Percentiles rank a stretch among this genome's conserved stretches.
Conservation (phyloP, 2,113 vertebrate genomes). For the Cervus canadensis region DNA sequence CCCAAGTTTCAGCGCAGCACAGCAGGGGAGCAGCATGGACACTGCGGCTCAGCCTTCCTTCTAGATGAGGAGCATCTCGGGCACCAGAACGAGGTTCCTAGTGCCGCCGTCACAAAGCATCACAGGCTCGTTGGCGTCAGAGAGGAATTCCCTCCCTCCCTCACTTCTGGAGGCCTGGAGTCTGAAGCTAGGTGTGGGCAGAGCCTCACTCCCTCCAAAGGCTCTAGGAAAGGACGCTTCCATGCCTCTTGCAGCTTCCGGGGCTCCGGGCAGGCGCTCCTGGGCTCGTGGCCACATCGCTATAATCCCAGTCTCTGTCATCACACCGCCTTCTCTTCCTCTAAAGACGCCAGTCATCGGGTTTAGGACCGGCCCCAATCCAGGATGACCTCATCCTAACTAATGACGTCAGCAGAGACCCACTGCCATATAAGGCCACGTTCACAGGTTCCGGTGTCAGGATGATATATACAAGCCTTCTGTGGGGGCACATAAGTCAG, state of each 20-base stretch:
- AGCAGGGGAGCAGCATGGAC: neutral
- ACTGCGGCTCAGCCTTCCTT: rapidly evolving
- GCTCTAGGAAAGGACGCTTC: neutral
- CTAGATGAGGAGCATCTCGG: neutral
- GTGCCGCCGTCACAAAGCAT: rapidly evolving
- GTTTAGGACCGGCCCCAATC: neutral
- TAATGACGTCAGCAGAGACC: neutral
- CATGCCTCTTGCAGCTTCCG: neutral
- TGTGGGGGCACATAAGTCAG: rapidly evolving
- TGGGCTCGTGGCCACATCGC: neutral
- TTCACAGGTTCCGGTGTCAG: neutral
- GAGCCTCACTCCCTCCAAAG: rapidly evolving
- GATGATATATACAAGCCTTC: rapidly evolving
- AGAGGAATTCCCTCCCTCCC: neutral
- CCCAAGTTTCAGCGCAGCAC: rapidly evolving
- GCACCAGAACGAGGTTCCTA: neutral
- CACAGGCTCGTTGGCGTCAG: neutral
- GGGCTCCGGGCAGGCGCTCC: neutral
- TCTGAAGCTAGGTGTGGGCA: neutral
- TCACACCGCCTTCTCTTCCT: neutral
- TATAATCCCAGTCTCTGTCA: neutral
- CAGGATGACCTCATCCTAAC: neutral
- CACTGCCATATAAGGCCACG: neutral
- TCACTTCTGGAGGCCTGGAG: neutral
- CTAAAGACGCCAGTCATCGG: neutral